phyloP scores from a whole-genome alignment of 2,113 vertebrate genomes.

The Eonycteris spelaea region DNA sequence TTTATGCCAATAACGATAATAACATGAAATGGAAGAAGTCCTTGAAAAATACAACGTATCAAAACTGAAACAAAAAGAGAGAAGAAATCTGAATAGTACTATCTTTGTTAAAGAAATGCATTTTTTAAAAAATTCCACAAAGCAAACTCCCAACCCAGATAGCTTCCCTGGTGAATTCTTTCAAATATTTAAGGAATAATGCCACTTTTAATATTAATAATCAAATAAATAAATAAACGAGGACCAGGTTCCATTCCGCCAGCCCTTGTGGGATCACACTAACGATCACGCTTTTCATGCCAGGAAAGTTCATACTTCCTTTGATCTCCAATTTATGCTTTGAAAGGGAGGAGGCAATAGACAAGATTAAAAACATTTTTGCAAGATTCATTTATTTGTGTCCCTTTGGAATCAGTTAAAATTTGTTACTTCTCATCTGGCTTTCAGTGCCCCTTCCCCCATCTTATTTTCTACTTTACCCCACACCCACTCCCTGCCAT shows the following conservation, averaged over 20 bases:
- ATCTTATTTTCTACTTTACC: not conserved
- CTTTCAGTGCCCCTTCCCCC: not conserved
- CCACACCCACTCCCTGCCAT: not conserved
- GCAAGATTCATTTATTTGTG: not conserved
- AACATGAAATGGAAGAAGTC: not conserved
- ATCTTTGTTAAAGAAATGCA: not conserved
- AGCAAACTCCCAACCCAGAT: not conserved
- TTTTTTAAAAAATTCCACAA: not conserved
- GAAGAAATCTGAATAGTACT: not conserved
- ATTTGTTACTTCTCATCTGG: not conserved
- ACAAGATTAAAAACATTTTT: not conserved
- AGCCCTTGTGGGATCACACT: not conserved
- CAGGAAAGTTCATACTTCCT: not conserved
- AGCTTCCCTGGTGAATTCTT: not conserved
- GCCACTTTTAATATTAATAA: not conserved
- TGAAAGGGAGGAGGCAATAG: not conserved
- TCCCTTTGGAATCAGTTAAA: not conserved
- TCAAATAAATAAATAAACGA: not conserved
- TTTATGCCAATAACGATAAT: not conserved
- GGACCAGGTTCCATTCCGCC: not conserved
- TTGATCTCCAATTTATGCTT: not conserved
- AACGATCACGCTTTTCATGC: not conserved
- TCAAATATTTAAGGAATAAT: slow-evolving; percentile 6
- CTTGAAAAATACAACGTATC: not conserved
- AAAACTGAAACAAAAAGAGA: not conserved